Evolutionary conservation across 2,888 invertebrate genomes (phyloP), one percentile per base, ranked within the genome.

Genomic region (Coleophora deauratella): DNA sequence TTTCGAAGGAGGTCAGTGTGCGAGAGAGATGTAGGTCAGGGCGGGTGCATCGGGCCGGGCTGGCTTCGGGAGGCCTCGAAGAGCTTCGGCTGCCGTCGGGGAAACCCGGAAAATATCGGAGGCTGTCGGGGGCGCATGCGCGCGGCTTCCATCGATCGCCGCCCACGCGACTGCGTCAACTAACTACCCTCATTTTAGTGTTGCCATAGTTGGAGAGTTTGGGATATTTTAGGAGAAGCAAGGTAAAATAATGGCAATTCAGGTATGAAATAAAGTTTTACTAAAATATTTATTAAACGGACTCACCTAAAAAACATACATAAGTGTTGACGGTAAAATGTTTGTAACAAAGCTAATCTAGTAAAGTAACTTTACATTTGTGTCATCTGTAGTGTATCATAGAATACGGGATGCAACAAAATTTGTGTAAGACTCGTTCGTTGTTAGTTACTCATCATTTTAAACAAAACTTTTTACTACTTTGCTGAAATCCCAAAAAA

Each of bases 11-110:
- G 74, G 75, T 75, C 74, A 72, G 59, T 76, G 77, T 78, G 75
- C 73, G 62, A 61, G 69, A 67, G 55, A 64, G 66, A 84, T 81
- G 59, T 80, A 66, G 84, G 84, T 82, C 84, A 84, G 71, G 72
- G 78, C 66, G 72, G 70, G 70, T 72, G 78, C 75, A 72, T 46
- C 54, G 37, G 35, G 27, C 27, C 50, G 51, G 50, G 49, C 46
- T 38, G 37, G 44, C 43, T 50, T 49, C 51, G 33, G 48, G 38
- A 53, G 55, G 47, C 46, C 49, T 46, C 73, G 73, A 68, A 54
- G 59, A 60, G 60, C 60, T 54, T 39, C 62, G 50, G 51, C 34
- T 31, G 37, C 47, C 52, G 50, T 63, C 72, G 68, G 55, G 31
- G 36, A 14, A 47, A 52, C 51, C 62, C 72, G 68, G 55, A 30